Base-by-base conservation (phyloP, 2,113 vertebrate genomes). In the Corydoras maculifer region DNA sequence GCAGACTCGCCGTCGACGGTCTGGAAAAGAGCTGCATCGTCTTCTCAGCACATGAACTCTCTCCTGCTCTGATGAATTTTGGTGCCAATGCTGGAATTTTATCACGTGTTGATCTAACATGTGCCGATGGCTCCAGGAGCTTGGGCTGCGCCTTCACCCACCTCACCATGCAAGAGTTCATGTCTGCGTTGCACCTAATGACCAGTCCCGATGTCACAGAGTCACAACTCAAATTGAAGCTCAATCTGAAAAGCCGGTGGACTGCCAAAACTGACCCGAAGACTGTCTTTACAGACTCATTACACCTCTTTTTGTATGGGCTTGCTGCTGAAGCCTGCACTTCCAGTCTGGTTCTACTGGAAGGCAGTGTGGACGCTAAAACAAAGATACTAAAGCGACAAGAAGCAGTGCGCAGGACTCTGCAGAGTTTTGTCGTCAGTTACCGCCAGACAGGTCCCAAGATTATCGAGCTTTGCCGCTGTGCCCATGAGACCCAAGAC, bases 141-240 rank as follows among this genome's bases (percentile, higher is more conserved):
- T 65, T 4, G 1, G 92, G 88, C 62, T 93, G 90, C 18, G 82
- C 90, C 68, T 98, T 97, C 68, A 73, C 86, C 50, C 94, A 97
- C 82, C 77, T 94, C 68, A 96, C 91, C 5, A 77, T 95, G 65
- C 94, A 97, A 78, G 94, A 97, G 79, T 98, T 97, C 75, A 86
- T 95, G 8, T 91, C 90, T 13, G 93, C 94, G 0, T 81, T 98
- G 49, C 79, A 90, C 70, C 84, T 96, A 74, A 91, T 98, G 93
- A 85, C 88, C 4, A 94, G 86, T 51, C 51, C 65, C 2, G 75
- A 48, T 0, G 79, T 94, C 18, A 86, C 85, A 61, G 85, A 84
- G 30, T 7, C 65, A 0, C 71, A 69, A n/a, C 78, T 97, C 3
- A 82, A 82, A 67, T 81, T 76, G 74, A 91, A 87, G 9, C 85